Evolutionary conservation across 2,888 invertebrate species (phyloP).

Genomic region (Cistogaster globosa): DNA sequence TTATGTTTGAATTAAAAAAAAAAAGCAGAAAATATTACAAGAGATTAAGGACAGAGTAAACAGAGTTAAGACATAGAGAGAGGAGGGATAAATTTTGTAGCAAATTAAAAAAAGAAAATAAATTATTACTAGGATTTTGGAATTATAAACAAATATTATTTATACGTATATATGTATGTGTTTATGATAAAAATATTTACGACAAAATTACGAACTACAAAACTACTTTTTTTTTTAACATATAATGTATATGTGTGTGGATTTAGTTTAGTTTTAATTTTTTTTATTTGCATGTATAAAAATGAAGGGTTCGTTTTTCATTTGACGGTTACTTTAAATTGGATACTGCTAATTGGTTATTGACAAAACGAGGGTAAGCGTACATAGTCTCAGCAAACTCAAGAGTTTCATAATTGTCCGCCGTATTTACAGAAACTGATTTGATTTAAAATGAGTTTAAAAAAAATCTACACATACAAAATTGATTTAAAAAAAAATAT

Average conservation of each 20-base stretch:
- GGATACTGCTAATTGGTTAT: constrained; percentile 15
- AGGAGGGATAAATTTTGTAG: neutral
- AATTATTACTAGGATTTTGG: constrained; percentile 35
- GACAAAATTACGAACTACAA: constrained; percentile 70
- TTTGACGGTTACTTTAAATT: constrained; percentile 8
- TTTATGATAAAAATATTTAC: constrained; percentile 63
- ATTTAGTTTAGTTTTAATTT: constrained; percentile 19
- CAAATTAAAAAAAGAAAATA: constrained; percentile 46
- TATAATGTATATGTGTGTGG: constrained; percentile 49
- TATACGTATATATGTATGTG: constrained; percentile 30
- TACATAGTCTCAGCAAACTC: no score
- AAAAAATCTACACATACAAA: no score
- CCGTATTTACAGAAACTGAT: no score
- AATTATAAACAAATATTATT: constrained; percentile 58
- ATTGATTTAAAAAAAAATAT: no score
- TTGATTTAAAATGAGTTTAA: no score
- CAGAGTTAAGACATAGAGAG: neutral
- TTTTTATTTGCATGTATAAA: constrained; percentile 49
- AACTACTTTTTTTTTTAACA: constrained; percentile 70
- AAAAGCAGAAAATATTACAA: constrained; percentile 54
- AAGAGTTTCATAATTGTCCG: no score
- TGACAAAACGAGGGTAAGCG: neutral
- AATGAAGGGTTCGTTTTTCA: neutral
- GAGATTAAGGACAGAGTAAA: constrained; percentile 28
- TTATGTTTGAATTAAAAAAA: constrained; percentile 45